Percentiles rank a stretch among this genome's conserved stretches.
Conservation (phyloP, 2,888 invertebrate species). For the Eristalinus sepulchralis region DNA sequence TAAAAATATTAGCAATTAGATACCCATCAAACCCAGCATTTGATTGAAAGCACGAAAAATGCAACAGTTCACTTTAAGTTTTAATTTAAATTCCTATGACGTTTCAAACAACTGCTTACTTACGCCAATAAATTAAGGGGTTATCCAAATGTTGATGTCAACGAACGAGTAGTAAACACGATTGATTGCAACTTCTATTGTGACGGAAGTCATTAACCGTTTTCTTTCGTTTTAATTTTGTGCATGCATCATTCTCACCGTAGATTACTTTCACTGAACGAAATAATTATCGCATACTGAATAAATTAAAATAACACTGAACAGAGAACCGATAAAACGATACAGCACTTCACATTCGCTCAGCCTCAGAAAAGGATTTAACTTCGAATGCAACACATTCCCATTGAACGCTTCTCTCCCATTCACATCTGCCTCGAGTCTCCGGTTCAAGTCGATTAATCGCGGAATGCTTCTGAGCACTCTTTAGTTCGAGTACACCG, state of each 20-base stretch:
- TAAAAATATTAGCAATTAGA: too few species aligned
- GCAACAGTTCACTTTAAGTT: too few species aligned
- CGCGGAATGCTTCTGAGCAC: neutral
- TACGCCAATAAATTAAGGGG: neutral
- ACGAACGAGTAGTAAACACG: neutral
- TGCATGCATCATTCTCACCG: neutral
- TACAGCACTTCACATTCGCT: neutral
- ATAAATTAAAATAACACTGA: neutral
- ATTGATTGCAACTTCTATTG: neutral
- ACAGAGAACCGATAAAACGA: neutral
- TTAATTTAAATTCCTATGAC: too few species aligned
- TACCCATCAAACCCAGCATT: too few species aligned
- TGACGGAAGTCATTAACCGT: neutral
- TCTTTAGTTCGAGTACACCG: neutral
- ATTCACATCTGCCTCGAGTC: neutral
- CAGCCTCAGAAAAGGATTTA: neutral
- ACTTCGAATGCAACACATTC: neutral
- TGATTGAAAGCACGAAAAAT: too few species aligned
- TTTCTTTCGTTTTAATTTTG: neutral
- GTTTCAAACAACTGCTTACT: neutral
- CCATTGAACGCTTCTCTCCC: neutral
- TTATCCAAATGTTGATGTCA: neutral
- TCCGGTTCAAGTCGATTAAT: neutral
- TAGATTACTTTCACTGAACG: neutral
- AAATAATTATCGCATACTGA: neutral